phyloP scores from a whole-genome alignment of 2,797 vertebrate genomes.

The Cirrhinus molitorella region DNA sequence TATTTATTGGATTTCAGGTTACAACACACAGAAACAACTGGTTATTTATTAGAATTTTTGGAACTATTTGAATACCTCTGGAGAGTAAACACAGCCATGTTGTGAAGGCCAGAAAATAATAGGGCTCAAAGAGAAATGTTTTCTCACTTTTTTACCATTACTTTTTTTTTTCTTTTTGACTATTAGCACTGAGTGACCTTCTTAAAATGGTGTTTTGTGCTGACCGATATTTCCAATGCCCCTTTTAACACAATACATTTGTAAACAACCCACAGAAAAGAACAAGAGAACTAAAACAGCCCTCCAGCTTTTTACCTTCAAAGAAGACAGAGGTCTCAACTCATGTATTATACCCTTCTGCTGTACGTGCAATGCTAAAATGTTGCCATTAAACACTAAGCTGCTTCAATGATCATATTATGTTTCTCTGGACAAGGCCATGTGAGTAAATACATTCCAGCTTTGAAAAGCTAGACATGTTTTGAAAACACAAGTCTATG shows the following conservation, averaged over 20 bases:
- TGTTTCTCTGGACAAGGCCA: not conserved
- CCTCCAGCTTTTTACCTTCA: slow-evolving; percentile 34
- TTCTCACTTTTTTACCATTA: not conserved
- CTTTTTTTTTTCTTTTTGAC: slow-evolving; percentile 30
- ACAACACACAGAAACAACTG: not conserved
- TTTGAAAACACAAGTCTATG: not conserved
- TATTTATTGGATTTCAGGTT: not conserved
- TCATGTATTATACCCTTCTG: slow-evolving; percentile 32
- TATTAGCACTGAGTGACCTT: not conserved
- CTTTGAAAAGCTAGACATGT: slow-evolving; percentile 36
- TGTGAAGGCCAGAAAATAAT: slow-evolving; percentile 8
- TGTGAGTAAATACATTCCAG: not conserved
- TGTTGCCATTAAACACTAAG: slow-evolving; percentile 18
- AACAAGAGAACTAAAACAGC: slow-evolving; percentile 58
- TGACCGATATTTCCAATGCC: not conserved
- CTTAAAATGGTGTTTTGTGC: not conserved
- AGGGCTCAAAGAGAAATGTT: not conserved
- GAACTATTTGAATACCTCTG: not conserved
- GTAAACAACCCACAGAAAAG: slow-evolving; percentile 55
- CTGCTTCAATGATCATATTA: slow-evolving; percentile 40
- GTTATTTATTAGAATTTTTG: not conserved
- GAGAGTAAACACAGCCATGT: not conserved
- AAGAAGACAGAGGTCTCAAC: slow-evolving; percentile 39
- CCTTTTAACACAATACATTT: slow-evolving; percentile 36
- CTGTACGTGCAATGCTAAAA: slow-evolving; percentile 36